Evolutionary conservation across 2,888 invertebrate genomes (phyloP).

Genomic region (Sepioteuthis lessoniana): DNA sequence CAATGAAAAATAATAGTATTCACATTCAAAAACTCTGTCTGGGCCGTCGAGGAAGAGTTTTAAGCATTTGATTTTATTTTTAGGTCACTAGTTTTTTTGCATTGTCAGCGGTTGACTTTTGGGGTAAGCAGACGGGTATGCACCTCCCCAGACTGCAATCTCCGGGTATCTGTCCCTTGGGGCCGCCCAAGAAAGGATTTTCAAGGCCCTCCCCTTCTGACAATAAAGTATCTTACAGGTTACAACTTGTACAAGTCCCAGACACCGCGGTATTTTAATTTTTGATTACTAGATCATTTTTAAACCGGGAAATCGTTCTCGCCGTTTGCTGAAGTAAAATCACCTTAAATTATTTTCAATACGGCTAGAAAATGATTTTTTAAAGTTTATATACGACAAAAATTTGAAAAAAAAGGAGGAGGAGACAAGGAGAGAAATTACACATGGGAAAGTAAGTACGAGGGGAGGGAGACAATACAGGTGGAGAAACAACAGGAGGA

Average conservation of each 20-base stretch:
- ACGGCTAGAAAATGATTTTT: not conserved
- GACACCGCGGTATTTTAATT: not conserved
- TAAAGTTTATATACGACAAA: not conserved
- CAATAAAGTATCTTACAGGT: not conserved
- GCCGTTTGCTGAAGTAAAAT: not conserved
- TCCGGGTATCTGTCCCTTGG: conserved; percentile 33
- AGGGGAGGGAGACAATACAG: not conserved
- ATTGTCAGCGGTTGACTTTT: not conserved
- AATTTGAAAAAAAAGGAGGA: not conserved
- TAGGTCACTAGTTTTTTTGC: conserved; percentile 11
- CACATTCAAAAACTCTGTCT: not conserved
- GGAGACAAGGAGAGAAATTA: not conserved
- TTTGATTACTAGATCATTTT: not conserved
- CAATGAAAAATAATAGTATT: no score
- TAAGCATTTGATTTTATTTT: conserved; percentile 16
- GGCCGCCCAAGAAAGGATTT: conserved; percentile 23
- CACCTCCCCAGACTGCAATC: conserved; percentile 3
- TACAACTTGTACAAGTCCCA: not conserved
- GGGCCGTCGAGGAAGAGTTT: not conserved
- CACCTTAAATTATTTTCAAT: not conserved
- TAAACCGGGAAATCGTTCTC: not conserved
- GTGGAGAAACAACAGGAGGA: not conserved
- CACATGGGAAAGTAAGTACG: not conserved
- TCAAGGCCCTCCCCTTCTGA: conserved; percentile 12
- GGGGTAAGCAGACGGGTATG: conserved; percentile 33